These are phyloP conservation scores for Epizoanthus fatuus DNA, from an alignment of 92 coral and sea anemone genomes.

Conservation along the genomic window DNA sequence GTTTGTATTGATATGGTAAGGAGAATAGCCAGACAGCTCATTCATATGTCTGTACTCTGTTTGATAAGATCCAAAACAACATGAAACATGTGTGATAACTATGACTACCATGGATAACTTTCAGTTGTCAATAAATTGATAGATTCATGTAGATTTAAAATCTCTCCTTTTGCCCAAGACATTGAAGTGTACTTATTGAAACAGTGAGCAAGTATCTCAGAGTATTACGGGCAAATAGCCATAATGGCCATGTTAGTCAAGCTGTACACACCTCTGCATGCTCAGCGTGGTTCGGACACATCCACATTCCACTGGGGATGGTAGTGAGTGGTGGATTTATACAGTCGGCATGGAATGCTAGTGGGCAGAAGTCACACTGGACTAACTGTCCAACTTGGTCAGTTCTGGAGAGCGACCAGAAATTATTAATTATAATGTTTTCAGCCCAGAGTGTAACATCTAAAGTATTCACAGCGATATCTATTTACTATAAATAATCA, in stretches of 20 bases:
- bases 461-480: no score
- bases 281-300: constrained; percentile 99
- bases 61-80: no score
- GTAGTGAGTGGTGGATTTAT: constrained; percentile 96
- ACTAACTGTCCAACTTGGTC: constrained; percentile 83
- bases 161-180: no score
- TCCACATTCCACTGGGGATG: constrained; percentile 98
- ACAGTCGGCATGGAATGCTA: constrained; percentile 97
- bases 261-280: constrained; percentile 85
- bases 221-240: background rate
- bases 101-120: background rate
- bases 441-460: background rate
- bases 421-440: background rate
- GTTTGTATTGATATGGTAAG: no score
- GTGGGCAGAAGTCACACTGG: constrained; percentile 98
- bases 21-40: no score
- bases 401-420: constrained; percentile 63
- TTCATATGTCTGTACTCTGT: no score
- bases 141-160: no score
- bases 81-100: no score
- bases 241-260: background rate
- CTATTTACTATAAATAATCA: no score
- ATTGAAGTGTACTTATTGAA: no score
- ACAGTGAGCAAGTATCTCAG: no score
- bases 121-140: no score